A percentile compares a stretch with the other conserved stretches of the same genome.
Evolutionary conservation across 2,888 invertebrate species (phyloP).

Genomic region (Ariolimax columbianus): DNA sequence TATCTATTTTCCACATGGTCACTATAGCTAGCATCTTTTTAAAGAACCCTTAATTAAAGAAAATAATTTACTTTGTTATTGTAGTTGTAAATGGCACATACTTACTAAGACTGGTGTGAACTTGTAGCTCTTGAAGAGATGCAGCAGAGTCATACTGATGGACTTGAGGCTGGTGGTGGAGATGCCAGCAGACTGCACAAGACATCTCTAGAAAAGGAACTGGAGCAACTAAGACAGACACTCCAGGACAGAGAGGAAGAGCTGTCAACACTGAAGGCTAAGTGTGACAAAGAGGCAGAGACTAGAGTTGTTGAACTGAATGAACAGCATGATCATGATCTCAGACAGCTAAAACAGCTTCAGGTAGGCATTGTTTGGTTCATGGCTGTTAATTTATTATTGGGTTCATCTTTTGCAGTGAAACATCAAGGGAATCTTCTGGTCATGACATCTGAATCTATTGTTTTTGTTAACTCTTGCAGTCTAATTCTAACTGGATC

Average conservation of each 20-base stretch:
- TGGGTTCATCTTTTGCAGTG: too few relatives aligned
- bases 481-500: too few relatives aligned
- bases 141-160: slow-evolving; percentile 16
- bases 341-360: slow-evolving; percentile 60
- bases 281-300: slow-evolving; percentile 59
- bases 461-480: too few relatives aligned
- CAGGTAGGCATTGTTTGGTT: slow-evolving; percentile 40
- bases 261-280: not conserved
- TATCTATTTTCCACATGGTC: too few relatives aligned
- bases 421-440: too few relatives aligned
- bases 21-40: too few relatives aligned
- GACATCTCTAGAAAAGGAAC: slow-evolving; percentile 24
- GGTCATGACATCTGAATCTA: too few relatives aligned
- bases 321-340: slow-evolving; percentile 64
- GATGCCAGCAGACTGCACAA: slow-evolving; percentile 20
- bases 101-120: too few relatives aligned
- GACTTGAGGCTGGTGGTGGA: slow-evolving; percentile 9
- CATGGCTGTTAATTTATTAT: not conserved
- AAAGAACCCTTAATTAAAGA: too few relatives aligned
- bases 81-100: too few relatives aligned
- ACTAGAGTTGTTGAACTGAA: slow-evolving; percentile 64
- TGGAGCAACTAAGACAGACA: slow-evolving; percentile 25
- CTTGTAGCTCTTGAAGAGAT: slow-evolving; percentile 48
- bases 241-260: slow-evolving; percentile 27
- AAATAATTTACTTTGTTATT: too few relatives aligned